These are phyloP conservation scores for Polietes domitor DNA, from an alignment of 2,888 invertebrate genomes.

Conservation along the genomic window DNA sequence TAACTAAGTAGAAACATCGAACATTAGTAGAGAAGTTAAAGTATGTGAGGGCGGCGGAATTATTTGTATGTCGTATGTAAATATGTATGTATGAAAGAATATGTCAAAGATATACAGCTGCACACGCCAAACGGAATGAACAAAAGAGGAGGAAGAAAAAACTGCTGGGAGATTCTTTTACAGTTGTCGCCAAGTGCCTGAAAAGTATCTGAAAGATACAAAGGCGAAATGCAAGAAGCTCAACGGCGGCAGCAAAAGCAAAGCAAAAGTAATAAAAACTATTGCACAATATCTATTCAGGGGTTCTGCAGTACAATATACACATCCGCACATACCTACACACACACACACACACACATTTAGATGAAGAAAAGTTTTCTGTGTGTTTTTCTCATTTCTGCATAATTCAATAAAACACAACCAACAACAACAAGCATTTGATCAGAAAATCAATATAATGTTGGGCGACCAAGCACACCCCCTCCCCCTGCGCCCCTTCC, in stretches of 20 bases:
- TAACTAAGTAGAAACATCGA: background rate
- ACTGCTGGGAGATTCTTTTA: constrained; percentile 10
- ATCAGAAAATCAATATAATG: background rate
- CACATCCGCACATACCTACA: background rate
- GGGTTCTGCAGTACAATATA: constrained; percentile 36
- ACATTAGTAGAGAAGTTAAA: background rate
- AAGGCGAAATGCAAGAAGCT: background rate
- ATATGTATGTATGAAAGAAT: background rate
- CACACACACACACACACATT: background rate
- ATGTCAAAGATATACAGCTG: background rate
- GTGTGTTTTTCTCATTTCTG: constrained; percentile 36
- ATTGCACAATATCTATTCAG: constrained; percentile 51
- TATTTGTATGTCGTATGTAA: background rate
- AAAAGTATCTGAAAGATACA: background rate
- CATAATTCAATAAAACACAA: constrained; percentile 46
- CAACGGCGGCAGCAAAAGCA: background rate
- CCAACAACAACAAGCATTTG: background rate
- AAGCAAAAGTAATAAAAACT: constrained; percentile 52
- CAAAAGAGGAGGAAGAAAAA: constrained; percentile 6
- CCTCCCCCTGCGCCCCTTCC: too few relatives aligned
- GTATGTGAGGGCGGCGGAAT: background rate
- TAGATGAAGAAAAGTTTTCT: constrained; percentile 5
- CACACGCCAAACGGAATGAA: background rate
- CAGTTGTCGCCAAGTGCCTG: constrained; percentile 60
- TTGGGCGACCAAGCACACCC: background rate